Percentiles rank a stretch among this genome's conserved stretches.
Evolutionary conservation across 1,140 invertebrate genomes (phyloP).

Genomic region (Brachionus angularis): DNA sequence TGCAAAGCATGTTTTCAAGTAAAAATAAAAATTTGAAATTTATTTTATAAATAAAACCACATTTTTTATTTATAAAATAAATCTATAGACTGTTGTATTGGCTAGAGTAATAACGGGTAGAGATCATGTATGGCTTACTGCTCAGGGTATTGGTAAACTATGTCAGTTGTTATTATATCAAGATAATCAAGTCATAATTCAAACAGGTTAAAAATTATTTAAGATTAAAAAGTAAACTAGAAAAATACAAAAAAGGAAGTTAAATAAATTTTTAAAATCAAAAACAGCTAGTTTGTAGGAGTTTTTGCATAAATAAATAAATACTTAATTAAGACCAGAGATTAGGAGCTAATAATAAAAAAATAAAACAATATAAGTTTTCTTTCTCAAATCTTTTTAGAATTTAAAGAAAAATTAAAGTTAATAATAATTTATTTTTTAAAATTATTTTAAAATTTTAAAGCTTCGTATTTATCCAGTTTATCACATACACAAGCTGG

Average conservation of each 20-base stretch:
- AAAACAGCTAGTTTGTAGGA: no score
- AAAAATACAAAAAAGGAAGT: neutral
- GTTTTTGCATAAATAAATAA: no score
- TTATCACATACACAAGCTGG: conserved; percentile 56
- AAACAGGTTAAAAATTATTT: neutral
- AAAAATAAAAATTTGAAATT: neutral
- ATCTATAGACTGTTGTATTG: conserved; percentile 54
- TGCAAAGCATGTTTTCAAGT: conserved; percentile 57
- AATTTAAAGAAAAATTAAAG: no score
- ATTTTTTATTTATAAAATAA: conserved; percentile 18
- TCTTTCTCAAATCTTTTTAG: no score
- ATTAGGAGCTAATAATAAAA: no score
- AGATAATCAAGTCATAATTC: conserved; percentile 31
- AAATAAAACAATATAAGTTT: no score
- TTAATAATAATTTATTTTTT: neutral
- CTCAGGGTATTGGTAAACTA: conserved; percentile 51
- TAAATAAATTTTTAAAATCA: no score
- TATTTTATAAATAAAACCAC: neutral
- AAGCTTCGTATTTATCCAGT: conserved; percentile 49
- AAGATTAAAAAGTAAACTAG: neutral
- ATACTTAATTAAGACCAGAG: no score
- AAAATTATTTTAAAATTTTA: no score
- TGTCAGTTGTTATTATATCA: conserved; percentile 48
- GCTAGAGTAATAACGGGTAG: conserved; percentile 54
- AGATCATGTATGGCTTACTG: conserved; percentile 55